Conservation (phyloP, 2,888 invertebrate species). For the Oligia fasciuncula region DNA sequence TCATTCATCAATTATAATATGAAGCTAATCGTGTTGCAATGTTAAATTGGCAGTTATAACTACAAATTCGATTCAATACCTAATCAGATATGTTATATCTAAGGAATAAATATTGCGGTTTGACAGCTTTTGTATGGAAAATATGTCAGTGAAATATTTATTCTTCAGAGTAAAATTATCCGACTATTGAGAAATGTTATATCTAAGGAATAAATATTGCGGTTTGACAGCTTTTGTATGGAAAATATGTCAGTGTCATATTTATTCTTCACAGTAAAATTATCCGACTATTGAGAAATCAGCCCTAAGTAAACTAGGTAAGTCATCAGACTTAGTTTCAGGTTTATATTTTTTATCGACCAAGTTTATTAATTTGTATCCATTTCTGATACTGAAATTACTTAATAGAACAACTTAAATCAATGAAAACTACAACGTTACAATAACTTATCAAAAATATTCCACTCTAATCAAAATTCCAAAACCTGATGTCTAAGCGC, state of each 20-base stretch:
- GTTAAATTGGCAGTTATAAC: not conserved
- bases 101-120: too few relatives aligned
- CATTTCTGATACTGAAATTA: not conserved
- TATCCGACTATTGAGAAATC: not conserved
- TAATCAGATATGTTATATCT: too few relatives aligned
- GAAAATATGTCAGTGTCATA: not conserved
- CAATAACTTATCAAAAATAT: not conserved
- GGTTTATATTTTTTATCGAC: not conserved
- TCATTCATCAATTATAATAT: conserved; percentile 3
- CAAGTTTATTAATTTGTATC: not conserved
- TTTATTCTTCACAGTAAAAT: not conserved
- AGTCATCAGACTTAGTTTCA: too few relatives aligned
- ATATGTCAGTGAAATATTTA: too few relatives aligned
- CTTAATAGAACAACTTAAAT: not conserved
- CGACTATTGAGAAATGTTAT: too few relatives aligned
- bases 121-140: too few relatives aligned
- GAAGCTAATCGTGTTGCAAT: not conserved
- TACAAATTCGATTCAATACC: too few relatives aligned
- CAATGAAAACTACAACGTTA: not conserved
- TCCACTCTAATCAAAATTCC: conserved; percentile 1
- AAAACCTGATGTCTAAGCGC: conserved; percentile 32
- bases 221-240: not conserved
- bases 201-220: too few relatives aligned
- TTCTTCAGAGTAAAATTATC: too few relatives aligned
- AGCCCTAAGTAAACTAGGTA: not conserved